Base-by-base conservation (phyloP, 2,113 vertebrate genomes). In the Nanorana parkeri region DNA sequence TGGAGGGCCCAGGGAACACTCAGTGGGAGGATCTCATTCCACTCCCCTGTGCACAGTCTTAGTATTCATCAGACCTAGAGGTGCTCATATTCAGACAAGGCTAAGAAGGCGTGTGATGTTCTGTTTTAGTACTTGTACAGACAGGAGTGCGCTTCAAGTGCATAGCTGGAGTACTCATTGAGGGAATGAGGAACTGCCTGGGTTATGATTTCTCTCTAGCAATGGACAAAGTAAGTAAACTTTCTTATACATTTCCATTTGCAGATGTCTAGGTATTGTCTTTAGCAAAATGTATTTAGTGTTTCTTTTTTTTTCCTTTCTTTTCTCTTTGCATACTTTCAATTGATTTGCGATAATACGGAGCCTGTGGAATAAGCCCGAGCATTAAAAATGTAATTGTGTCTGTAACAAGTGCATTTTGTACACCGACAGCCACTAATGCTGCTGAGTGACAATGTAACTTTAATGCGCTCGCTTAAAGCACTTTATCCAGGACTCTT, bases 201-300 rank as follows among this genome's bases (percentile, higher is more conserved):
- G 61, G 51, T 51, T 90, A 88, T 92, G 78, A 93, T 91, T 82
- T 91, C 92, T 89, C 93, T 89, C 92, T 92, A 93, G 95, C 92
- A 90, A 99, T 98, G 97, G 95, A 96, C 71, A 96, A 98, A 96
- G 97, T 99, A 94, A 97, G 96, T 89, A 88, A 89, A 89, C 87
- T 85, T 86, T 86, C n/a, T 23, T 66, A 32, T 32, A 29, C 5
- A n/a, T 26, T 19, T 21, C 16, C 41, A 1, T 67, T 41, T 74
- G 21, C n/a, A 55, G 21, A 52, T 21, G 17, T 67, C 23, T 15
- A 17, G 17, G 21, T 10, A 20, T 26, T 66, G 6, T 16, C 21
- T 28, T 8, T 3, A 55, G 66, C 15, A 17, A 26, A 23, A 72
- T 21, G 23, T 72, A 85, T 85, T 85, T n/a, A 78, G 85, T 77